Evolutionary conservation across 2,888 invertebrate genomes (phyloP).

Genomic region (Machimus atricapillus): DNA sequence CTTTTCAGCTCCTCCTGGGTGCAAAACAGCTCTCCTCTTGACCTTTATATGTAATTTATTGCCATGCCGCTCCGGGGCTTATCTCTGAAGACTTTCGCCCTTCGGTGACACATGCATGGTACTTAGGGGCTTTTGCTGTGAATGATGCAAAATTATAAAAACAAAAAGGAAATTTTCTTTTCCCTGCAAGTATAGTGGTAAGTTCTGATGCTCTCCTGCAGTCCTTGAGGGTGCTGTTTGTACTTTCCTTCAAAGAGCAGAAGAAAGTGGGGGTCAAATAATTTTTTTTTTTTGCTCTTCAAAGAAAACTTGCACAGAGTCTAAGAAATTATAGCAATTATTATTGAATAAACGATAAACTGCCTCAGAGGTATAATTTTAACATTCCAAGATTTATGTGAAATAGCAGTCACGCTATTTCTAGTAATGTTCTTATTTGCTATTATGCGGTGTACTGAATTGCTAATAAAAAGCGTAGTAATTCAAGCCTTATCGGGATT

Average conservation of each 20-base stretch:
- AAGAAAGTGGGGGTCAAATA: neutral
- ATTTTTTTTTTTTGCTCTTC: neutral
- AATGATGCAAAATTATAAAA: neutral
- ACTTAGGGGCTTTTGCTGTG: neutral
- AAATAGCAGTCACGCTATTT: neutral
- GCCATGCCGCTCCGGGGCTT: neutral
- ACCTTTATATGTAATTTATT: constrained; percentile 14
- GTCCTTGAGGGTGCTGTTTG: neutral
- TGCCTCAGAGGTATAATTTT: neutral
- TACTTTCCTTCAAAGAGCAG: neutral
- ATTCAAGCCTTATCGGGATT: neutral
- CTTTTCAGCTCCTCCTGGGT: neutral
- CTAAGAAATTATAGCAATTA: neutral
- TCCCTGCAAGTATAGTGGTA: neutral
- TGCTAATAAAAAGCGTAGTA: neutral
- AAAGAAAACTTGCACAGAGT: neutral
- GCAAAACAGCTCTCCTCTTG: neutral
- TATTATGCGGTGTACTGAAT: neutral
- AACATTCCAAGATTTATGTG: neutral
- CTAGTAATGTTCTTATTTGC: neutral
- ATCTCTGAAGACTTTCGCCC: neutral
- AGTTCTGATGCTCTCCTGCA: neutral
- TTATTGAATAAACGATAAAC: neutral
- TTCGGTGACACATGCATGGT: neutral
- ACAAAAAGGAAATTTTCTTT: neutral